Percentiles rank a stretch among this genome's conserved stretches.
These are phyloP conservation scores for Catharus minimus DNA, from an alignment of 2,113 vertebrate genomes.

Conservation along the genomic window DNA sequence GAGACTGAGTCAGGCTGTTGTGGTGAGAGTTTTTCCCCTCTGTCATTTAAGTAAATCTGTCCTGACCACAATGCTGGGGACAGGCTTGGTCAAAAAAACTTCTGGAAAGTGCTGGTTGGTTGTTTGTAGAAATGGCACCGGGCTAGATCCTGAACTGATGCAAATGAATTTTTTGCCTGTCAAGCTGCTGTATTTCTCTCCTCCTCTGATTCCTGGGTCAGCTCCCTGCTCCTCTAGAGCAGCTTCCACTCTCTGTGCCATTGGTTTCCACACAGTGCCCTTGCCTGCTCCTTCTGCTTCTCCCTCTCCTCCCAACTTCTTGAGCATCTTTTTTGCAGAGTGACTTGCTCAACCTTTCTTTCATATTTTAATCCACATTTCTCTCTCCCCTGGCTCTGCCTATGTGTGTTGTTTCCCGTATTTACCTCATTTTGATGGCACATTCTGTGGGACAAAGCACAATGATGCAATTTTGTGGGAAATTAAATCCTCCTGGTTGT, in stretches of 20 bases:
- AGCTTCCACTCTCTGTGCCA: background rate
- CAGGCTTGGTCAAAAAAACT: background rate
- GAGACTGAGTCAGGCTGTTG: rapidly evolving
- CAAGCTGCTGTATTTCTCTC: background rate
- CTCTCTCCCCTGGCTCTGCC: background rate
- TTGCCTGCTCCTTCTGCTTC: background rate
- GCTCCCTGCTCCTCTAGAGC: background rate
- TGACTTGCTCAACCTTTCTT: background rate
- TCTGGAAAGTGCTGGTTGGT: background rate
- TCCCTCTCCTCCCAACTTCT: background rate
- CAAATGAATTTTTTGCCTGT: background rate
- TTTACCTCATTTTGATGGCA: background rate
- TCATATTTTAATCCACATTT: background rate
- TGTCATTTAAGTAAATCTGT: background rate
- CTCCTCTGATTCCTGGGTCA: background rate
- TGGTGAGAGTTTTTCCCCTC: too few relatives aligned
- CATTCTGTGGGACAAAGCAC: background rate
- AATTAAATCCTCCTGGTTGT: background rate
- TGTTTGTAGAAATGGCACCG: background rate
- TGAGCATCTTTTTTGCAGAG: background rate
- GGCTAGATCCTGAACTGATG: background rate
- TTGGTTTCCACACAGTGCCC: rapidly evolving
- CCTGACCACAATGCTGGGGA: background rate
- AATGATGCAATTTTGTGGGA: background rate
- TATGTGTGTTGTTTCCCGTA: rapidly evolving